Base-by-base conservation (phyloP, 2,113 vertebrate genomes). In the Macheiramphus alcinus region DNA sequence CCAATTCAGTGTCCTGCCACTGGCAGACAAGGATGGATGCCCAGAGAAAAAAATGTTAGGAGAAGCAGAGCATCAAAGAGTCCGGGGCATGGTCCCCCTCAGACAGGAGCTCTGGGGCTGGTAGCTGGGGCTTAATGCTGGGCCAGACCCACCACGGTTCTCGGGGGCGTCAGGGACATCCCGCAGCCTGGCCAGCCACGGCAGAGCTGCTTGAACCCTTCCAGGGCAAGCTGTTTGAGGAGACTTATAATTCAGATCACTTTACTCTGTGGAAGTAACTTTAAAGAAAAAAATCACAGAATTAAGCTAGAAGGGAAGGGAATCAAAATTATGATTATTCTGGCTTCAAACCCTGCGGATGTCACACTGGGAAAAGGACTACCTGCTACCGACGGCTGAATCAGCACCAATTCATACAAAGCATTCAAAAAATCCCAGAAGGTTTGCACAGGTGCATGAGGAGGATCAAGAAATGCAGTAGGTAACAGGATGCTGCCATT, bases 71-170 rank as follows among this genome's bases (percentile, higher is more conserved):
- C 27, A 62, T n/a, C 31, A 45, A 63, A 78, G 31, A 31, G 19
- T 26, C 26, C 0, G 1, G 27, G 43, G 38, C 58, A 55, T 0
- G 2, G 22, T 26, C 20, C 6, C 12, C 17, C 16, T 6, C 62
- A 29, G n/a, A 10, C 36, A 42, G 68, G 25, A 40, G 45, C 5
- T 68, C 40, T 58, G 65, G 45, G 45, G 27, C 27, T 73, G 17
- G 47, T 9, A 31, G 18, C 13, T 76, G 50, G 26, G 42, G 55
- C 36, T 50, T 11, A 50, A 48, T 72, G 58, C 17, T 67, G 58
- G 25, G 36, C 23, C 45, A 92, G 45, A 45, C 9, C 18, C 42
- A 58, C 6, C 18, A 13, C 1, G 2, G 26, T 29, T 62, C 63
- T 56, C 0, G 0, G 13, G n/a, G 17, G 11, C 2, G 0, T 38